Conservation (phyloP, 2,113 vertebrate species). For the Sander lucioperca region DNA sequence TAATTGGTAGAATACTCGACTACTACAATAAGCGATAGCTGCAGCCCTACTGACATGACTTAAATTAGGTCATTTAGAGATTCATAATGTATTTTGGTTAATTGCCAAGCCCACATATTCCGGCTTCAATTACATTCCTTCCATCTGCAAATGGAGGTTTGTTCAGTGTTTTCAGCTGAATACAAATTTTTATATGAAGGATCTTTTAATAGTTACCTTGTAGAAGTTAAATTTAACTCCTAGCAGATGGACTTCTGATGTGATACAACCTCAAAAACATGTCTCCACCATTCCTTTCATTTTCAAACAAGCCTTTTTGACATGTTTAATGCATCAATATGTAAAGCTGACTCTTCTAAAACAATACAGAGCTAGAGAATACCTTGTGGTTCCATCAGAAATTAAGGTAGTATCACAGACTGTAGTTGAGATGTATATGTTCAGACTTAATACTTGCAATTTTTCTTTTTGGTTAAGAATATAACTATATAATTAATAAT, state of each 20-base stretch:
- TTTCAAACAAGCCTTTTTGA: conserved; percentile 16
- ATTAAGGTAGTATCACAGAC: not conserved
- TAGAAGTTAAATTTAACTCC: conserved; percentile 18
- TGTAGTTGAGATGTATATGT: not conserved
- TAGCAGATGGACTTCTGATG: not conserved
- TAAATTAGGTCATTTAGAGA: conserved; percentile 12
- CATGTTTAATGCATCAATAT: conserved; percentile 14
- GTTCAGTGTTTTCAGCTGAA: not conserved
- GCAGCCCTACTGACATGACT: not conserved
- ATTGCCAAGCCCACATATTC: not conserved
- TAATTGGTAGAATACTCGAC: too few relatives aligned
- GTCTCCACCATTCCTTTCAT: not conserved
- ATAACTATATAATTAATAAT: too few relatives aligned
- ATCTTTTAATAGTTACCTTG: conserved; percentile 7
- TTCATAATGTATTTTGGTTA: conserved; percentile 3
- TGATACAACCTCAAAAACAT: not conserved
- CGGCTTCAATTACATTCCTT: not conserved
- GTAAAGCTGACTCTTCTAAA: not conserved
- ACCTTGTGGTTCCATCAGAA: not conserved
- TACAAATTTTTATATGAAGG: not conserved
- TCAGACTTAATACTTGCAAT: not conserved
- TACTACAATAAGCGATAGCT: too few relatives aligned
- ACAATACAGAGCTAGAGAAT: not conserved
- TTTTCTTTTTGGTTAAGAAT: not conserved
- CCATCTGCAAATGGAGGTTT: not conserved